phyloP scores from a whole-genome alignment of 1,140 invertebrate species.

The Diploscapter pachys region DNA sequence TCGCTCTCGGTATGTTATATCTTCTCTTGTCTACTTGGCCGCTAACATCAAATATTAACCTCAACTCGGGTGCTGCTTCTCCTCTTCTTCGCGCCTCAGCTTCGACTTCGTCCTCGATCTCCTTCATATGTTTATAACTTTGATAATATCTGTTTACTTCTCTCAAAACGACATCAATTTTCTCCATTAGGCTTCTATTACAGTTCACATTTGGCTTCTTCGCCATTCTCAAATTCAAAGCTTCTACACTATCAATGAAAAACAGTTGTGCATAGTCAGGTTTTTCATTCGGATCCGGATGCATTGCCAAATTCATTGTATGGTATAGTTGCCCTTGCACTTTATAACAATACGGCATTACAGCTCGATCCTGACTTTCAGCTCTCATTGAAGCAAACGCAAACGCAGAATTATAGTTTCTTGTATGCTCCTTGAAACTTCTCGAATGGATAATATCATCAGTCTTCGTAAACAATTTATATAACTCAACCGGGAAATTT shows the following conservation, averaged over 20 bases:
- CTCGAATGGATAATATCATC: background rate
- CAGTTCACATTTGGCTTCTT: slow-evolving; percentile 3
- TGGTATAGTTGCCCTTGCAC: slow-evolving; percentile 8
- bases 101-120: slow-evolving; percentile 6
- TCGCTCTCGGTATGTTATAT: slow-evolving; percentile 12
- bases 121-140: background rate
- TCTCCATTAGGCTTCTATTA: background rate
- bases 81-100: slow-evolving; percentile 5
- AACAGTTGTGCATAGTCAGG: slow-evolving; percentile 10
- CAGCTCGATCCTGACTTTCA: background rate
- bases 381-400: slow-evolving; percentile 7
- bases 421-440: slow-evolving; percentile 1
- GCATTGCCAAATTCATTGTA: background rate
- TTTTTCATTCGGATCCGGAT: background rate
- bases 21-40: background rate
- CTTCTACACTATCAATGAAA: slow-evolving; percentile 5
- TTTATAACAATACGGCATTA: slow-evolving; percentile 3
- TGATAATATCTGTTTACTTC: background rate
- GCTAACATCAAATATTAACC: background rate
- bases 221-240: slow-evolving; percentile 1
- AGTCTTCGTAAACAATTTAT: background rate
- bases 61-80: background rate
- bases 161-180: background rate
- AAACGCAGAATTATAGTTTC: slow-evolving; percentile 18
- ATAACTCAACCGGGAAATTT: background rate